Percentiles rank a stretch among this genome's conserved stretches.
phyloP scores from a whole-genome alignment of 2,113 vertebrate genomes.

The Labeo catla region DNA sequence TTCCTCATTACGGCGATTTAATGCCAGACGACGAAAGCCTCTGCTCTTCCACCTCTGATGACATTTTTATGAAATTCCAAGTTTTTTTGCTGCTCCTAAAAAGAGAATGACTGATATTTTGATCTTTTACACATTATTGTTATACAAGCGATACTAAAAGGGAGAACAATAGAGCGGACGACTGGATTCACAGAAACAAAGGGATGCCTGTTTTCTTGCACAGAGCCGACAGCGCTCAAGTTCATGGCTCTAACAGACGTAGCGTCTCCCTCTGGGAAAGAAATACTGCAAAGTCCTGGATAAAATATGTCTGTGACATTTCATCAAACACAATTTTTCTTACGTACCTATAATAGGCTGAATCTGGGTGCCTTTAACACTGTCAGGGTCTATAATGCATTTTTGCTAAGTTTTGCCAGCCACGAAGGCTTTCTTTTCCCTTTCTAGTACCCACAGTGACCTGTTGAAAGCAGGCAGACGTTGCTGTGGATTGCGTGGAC shows the following conservation, averaged over 20 bases:
- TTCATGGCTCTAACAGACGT: conserved; percentile 69
- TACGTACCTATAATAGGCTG: conserved; percentile 52
- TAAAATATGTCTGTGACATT: conserved; percentile 57
- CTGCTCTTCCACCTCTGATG: background rate
- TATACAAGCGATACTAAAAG: conserved; percentile 51
- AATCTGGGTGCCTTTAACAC: conserved; percentile 48
- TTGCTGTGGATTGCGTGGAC: background rate
- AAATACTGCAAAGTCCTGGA: conserved; percentile 62
- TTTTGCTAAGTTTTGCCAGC: conserved; percentile 39
- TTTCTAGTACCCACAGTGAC: conserved; percentile 11
- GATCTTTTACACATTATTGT: conserved; percentile 19
- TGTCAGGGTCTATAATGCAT: conserved; percentile 53
- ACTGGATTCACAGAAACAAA: conserved; percentile 68
- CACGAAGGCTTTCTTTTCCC: background rate
- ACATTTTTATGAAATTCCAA: conserved; percentile 20
- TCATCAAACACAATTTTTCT: conserved; percentile 63
- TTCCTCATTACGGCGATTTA: background rate
- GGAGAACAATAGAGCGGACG: conserved; percentile 61
- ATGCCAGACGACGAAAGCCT: conserved; percentile 29
- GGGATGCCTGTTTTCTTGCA: conserved; percentile 64
- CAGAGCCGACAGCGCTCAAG: conserved; percentile 17
- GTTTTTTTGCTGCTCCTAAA: conserved; percentile 17
- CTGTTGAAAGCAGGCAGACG: conserved; percentile 44
- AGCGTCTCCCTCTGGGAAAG: conserved; percentile 53
- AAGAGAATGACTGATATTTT: conserved; percentile 23